A percentile compares a stretch with the other conserved stretches of the same genome.
phyloP scores from a whole-genome alignment of 2,113 vertebrate genomes.

The Scophthalmus maximus region DNA sequence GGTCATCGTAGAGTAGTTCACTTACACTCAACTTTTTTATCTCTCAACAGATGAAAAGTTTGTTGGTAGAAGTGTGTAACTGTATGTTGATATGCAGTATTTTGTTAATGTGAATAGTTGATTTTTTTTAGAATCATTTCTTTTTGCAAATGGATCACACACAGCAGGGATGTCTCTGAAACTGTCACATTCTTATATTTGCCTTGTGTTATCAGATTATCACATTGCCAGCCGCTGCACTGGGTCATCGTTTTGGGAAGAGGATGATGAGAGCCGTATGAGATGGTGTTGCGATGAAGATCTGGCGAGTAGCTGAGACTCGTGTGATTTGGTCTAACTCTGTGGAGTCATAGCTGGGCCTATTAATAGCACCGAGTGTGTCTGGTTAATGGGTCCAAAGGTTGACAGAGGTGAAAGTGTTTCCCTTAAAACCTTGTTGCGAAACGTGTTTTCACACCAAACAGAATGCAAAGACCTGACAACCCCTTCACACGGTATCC shows the following conservation, averaged over 20 bases:
- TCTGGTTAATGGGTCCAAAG: conserved; percentile 74
- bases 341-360: conserved; percentile 25
- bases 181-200: neutral
- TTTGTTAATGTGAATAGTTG: too few species aligned
- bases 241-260: neutral
- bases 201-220: neutral
- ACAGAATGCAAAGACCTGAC: conserved; percentile 8
- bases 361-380: conserved; percentile 58
- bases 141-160: neutral
- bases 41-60: neutral
- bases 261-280: neutral
- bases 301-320: neutral
- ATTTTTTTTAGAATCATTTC: neutral
- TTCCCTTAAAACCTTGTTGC: conserved; percentile 63
- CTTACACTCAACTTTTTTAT: neutral
- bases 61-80: neutral
- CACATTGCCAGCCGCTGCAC: neutral
- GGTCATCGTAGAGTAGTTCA: neutral
- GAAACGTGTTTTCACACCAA: conserved; percentile 36
- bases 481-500: conserved; percentile 15
- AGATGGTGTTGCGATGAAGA: neutral
- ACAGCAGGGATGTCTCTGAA: neutral
- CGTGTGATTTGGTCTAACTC: conserved; percentile 4
- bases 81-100: neutral
- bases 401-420: conserved; percentile 36